These are phyloP conservation scores for Xenopus laevis DNA, from an alignment of 2,113 vertebrate species.

Conservation along the genomic window DNA sequence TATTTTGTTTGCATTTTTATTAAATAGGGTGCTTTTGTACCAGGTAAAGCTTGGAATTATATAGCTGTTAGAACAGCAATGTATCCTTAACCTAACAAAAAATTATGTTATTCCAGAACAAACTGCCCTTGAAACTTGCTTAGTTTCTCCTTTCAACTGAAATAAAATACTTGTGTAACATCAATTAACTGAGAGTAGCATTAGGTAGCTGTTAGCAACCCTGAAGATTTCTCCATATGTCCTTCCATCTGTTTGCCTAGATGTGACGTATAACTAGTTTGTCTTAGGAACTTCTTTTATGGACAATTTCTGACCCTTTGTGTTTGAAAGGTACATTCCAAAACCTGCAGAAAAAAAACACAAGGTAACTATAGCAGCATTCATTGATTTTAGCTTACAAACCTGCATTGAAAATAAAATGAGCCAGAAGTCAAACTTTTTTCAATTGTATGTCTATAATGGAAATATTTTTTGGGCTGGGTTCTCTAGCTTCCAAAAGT, in stretches of 20 bases:
- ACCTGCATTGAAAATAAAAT: no score
- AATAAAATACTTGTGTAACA: neutral
- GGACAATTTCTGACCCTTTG: constrained; percentile 8
- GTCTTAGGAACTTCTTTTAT: constrained; percentile 19
- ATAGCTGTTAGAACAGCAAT: no score
- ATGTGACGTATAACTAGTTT: constrained; percentile 28
- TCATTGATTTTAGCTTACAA: no score
- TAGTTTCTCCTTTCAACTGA: neutral
- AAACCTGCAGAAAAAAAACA: no score
- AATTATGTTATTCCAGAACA: neutral
- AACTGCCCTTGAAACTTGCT: neutral
- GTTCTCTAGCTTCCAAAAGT: no score
- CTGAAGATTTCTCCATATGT: constrained; percentile 52
- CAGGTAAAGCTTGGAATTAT: no score
- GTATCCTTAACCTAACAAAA: neutral
- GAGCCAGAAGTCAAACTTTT: no score
- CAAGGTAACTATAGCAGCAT: no score
- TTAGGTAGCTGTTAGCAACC: constrained; percentile 55
- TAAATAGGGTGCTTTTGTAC: no score
- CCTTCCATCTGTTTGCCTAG: constrained; percentile 53
- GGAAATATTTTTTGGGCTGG: no score
- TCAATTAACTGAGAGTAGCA: constrained; percentile 19
- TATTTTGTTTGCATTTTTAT: no score
- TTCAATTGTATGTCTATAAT: no score
- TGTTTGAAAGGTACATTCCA: neutral